phyloP scores from a whole-genome alignment of 2,113 vertebrate genomes.

The Gadus macrocephalus region DNA sequence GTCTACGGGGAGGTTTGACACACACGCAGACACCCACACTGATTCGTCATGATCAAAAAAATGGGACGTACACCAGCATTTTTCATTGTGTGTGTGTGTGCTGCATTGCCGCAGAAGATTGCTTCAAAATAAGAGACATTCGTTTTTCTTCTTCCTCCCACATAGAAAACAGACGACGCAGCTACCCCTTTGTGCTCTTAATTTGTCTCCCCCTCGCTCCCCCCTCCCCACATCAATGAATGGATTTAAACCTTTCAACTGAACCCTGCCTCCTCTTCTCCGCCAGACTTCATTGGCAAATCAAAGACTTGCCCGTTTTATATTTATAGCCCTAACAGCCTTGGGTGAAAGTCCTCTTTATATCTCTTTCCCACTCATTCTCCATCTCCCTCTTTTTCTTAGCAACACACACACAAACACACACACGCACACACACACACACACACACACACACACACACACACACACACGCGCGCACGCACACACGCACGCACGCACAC shows the following conservation, averaged over 20 bases:
- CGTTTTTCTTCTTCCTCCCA: conserved; percentile 57
- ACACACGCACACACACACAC: no score
- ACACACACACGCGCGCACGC: no score
- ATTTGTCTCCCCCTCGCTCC: conserved; percentile 6
- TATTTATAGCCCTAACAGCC: conserved; percentile 65
- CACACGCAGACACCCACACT: conserved; percentile 4
- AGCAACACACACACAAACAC: no score
- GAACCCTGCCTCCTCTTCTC: conserved; percentile 32
- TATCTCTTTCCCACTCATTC: conserved; percentile 21
- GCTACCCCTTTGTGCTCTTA: conserved; percentile 33
- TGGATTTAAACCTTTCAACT: conserved; percentile 53
- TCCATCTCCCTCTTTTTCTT: conserved; percentile 20
- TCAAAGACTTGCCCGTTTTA: conserved; percentile 63
- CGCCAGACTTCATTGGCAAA: conserved; percentile 60
- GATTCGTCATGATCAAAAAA: no score
- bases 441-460: no score
- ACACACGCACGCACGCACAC: no score
- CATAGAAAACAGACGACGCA: conserved; percentile 58
- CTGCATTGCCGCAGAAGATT: conserved; percentile 42
- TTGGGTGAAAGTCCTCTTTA: conserved; percentile 39
- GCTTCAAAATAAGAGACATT: conserved; percentile 60
- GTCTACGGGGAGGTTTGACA: conserved; percentile 44
- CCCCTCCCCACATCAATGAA: conserved; percentile 39
- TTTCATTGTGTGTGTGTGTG: conserved; percentile 5
- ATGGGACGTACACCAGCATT: no score